phyloP scores from a whole-genome alignment of 2,797 vertebrate genomes.

The Florisuga fusca region DNA sequence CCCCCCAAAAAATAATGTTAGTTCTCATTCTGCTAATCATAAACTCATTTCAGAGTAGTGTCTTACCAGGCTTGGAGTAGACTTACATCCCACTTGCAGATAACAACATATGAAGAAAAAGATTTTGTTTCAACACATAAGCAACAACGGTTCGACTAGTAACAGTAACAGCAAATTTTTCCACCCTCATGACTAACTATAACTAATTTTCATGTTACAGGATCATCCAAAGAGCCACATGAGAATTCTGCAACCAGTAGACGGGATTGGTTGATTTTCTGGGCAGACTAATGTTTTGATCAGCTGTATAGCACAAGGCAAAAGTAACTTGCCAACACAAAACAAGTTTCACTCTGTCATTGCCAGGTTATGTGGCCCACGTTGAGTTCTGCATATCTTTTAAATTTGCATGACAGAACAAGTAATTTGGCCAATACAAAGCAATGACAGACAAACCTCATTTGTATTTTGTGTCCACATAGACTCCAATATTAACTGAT shows the following conservation, averaged over 20 bases:
- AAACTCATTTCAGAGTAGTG: not conserved
- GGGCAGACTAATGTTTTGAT: not conserved
- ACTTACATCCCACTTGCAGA: not conserved
- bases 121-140: not conserved
- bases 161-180: not conserved
- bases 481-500: not conserved
- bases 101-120: not conserved
- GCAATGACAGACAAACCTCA: not conserved
- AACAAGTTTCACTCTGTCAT: not conserved
- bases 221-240: not conserved
- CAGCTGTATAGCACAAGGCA: not conserved
- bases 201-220: not conserved
- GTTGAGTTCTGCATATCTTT: not conserved
- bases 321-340: not conserved
- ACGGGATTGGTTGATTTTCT: accelerated
- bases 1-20: not conserved
- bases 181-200: not conserved
- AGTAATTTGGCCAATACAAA: not conserved
- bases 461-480: not conserved
- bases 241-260: not conserved
- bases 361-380: accelerated
- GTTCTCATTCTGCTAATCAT: not conserved
- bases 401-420: not conserved
- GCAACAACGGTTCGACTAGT: not conserved
- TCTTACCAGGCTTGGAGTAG: not conserved